Evolutionary conservation across 2,113 vertebrate species (phyloP).

Genomic region (Atractosteus spatula): DNA sequence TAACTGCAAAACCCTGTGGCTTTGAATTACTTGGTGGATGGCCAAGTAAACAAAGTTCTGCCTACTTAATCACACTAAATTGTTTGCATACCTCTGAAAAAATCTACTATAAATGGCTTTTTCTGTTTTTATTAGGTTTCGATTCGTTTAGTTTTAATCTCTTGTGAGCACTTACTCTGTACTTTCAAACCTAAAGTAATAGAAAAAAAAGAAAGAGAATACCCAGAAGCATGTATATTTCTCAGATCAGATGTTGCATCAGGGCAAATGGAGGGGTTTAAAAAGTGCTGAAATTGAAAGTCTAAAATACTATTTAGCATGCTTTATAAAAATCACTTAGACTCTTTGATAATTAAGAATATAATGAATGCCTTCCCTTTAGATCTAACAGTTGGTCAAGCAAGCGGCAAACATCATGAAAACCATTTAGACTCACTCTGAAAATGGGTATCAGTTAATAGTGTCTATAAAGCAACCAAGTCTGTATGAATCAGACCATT

Average conservation of each 20-base stretch:
- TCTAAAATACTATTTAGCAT: slow-evolving; percentile 1
- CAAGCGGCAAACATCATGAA: neutral
- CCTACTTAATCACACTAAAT: too few relatives aligned
- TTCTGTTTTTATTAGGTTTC: too few relatives aligned
- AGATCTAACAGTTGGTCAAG: slow-evolving; percentile 8
- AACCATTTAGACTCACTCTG: neutral
- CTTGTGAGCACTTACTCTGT: too few relatives aligned
- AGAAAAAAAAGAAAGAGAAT: too few relatives aligned
- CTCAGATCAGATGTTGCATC: neutral
- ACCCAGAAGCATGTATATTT: too few relatives aligned
- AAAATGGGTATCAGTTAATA: slow-evolving; percentile 20
- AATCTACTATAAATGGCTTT: too few relatives aligned
- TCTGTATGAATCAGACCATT: slow-evolving; percentile 10
- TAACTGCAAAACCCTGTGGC: too few relatives aligned
- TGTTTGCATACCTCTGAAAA: too few relatives aligned
- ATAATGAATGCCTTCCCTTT: neutral
- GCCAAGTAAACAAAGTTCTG: too few relatives aligned
- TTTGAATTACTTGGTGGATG: too few relatives aligned
- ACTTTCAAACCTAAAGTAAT: too few relatives aligned
- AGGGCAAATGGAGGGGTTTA: slow-evolving; percentile 3
- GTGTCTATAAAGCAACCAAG: slow-evolving; percentile 10
- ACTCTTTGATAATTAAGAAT: neutral
- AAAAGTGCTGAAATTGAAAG: slow-evolving; percentile 2
- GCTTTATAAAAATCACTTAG: neutral
- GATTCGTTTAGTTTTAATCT: too few relatives aligned